A percentile compares a stretch with the other conserved stretches of the same genome.
phyloP scores from a whole-genome alignment of 1,140 invertebrate genomes.

The Venturia canescens region DNA sequence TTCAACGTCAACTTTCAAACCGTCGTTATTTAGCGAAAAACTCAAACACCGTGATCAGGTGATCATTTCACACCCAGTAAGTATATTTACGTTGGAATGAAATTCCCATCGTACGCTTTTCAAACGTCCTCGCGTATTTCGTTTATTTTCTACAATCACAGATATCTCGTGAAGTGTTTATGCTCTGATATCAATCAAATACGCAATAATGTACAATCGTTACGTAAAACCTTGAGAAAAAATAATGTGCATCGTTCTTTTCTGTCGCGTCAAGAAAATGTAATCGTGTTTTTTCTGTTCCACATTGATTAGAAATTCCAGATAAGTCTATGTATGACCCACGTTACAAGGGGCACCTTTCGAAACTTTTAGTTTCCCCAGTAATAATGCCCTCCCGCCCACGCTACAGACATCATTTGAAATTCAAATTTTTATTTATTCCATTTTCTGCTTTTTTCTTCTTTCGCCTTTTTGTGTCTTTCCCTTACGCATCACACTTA shows the following conservation, averaged over 20 bases:
- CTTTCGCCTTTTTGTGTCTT: neutral
- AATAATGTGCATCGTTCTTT: constrained; percentile 8
- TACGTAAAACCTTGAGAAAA: neutral
- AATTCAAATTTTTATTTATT: neutral
- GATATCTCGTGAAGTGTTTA: constrained; percentile 14
- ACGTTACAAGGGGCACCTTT: neutral
- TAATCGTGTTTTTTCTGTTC: neutral
- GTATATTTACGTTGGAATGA: constrained; percentile 53
- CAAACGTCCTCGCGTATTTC: neutral
- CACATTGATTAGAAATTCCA: neutral
- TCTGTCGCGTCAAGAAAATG: neutral
- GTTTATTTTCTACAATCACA: neutral
- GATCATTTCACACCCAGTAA: constrained; percentile 92
- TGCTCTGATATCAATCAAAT: neutral
- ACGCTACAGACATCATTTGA: neutral
- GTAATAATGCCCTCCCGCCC: no score
- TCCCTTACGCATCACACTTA: no score
- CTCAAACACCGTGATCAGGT: constrained; percentile 87
- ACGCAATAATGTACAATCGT: neutral
- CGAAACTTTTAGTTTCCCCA: neutral
- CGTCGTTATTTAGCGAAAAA: constrained; percentile 89
- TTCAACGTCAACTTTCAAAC: constrained; percentile 93
- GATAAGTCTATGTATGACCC: constrained; percentile 8
- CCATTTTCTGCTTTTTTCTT: neutral
- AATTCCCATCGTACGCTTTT: neutral